Evolutionary conservation across 1,140 invertebrate species (phyloP).

Genomic region (Drosophila lacteicornis): DNA sequence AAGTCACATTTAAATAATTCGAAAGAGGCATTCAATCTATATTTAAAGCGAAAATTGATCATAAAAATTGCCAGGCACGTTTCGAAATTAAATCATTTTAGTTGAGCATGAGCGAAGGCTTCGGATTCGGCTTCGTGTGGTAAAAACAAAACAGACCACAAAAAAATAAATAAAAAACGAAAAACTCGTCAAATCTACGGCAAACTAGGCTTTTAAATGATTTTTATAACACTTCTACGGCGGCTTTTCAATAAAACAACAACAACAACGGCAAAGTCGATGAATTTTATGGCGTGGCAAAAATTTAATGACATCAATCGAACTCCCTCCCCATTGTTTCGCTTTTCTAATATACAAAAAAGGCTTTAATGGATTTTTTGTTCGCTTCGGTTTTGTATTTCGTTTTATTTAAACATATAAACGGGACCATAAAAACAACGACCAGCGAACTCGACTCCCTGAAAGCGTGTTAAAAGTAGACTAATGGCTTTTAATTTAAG

Average conservation of each 20-base stretch:
- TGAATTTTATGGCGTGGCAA: slow-evolving; percentile 75
- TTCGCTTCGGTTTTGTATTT: slow-evolving; percentile 29
- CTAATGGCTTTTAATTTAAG: slow-evolving; percentile 76
- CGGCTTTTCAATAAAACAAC: slow-evolving; percentile 43
- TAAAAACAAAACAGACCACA: slow-evolving; percentile 21
- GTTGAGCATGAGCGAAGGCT: slow-evolving; percentile 53
- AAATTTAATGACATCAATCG: slow-evolving; percentile 70
- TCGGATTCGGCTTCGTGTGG: slow-evolving; percentile 12
- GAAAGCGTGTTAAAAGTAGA: slow-evolving; percentile 72
- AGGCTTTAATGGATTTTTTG: slow-evolving; percentile 71
- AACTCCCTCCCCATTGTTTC: slow-evolving; percentile 61
- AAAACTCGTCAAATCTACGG: slow-evolving; percentile 43
- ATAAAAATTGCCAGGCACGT: slow-evolving; percentile 77
- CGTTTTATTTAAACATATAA: slow-evolving; percentile 68
- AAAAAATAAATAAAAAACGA: not conserved
- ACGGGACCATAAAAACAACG: slow-evolving; percentile 61
- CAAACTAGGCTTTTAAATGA: slow-evolving; percentile 74
- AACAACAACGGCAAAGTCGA: slow-evolving; percentile 12
- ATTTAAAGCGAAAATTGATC: slow-evolving; percentile 75
- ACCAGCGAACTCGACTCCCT: slow-evolving; percentile 25
- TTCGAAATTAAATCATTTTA: slow-evolving; percentile 84
- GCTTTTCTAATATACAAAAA: slow-evolving; percentile 66
- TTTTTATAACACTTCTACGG: slow-evolving; percentile 77
- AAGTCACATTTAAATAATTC: slow-evolving; percentile 47
- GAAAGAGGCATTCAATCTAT: slow-evolving; percentile 47